These are phyloP conservation scores for Mythimna ferrago DNA, from an alignment of 2,888 invertebrate species.

Conservation along the genomic window DNA sequence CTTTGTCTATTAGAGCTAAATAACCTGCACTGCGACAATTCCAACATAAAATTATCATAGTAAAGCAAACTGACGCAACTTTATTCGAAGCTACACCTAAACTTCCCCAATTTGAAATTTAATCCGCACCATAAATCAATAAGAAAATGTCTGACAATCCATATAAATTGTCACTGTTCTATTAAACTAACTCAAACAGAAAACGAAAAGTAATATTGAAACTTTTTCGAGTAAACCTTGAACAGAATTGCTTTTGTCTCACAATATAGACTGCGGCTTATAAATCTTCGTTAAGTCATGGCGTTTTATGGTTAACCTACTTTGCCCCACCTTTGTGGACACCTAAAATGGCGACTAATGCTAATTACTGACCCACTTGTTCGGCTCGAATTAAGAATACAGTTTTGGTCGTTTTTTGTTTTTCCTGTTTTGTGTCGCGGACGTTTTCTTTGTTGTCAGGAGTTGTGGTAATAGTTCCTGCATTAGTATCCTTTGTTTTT, in stretches of 20 bases:
- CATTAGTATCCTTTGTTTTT: conserved; percentile 20
- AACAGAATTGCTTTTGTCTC: conserved; percentile 63
- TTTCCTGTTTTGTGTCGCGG: conserved; percentile 30
- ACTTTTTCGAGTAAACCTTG: conserved; percentile 62
- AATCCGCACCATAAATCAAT: conserved; percentile 46
- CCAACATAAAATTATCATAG: conserved; percentile 6
- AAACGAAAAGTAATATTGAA: conserved; percentile 54
- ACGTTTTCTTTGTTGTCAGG: conserved; percentile 40
- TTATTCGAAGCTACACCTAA: conserved; percentile 16
- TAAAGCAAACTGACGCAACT: conserved; percentile 18
- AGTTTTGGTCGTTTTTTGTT: conserved; percentile 37
- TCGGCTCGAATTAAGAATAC: conserved; percentile 47
- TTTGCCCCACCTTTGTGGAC: conserved; percentile 62
- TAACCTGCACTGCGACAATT: conserved; percentile 42
- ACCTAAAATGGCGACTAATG: conserved; percentile 65
- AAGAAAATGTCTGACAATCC: conserved; percentile 43
- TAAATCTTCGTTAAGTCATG: conserved; percentile 65
- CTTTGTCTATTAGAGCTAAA: too few species aligned
- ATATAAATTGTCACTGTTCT: conserved; percentile 48
- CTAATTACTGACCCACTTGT: conserved; percentile 66
- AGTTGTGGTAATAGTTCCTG: conserved; percentile 20
- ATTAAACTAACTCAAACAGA: conserved; percentile 52
- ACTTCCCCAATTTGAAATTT: conserved; percentile 49
- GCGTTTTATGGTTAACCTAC: conserved; percentile 66
- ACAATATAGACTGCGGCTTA: conserved; percentile 56